These are phyloP conservation scores for Lepeophtheirus nordmannii DNA, from an alignment of 2,888 invertebrate genomes.

Conservation along the genomic window DNA sequence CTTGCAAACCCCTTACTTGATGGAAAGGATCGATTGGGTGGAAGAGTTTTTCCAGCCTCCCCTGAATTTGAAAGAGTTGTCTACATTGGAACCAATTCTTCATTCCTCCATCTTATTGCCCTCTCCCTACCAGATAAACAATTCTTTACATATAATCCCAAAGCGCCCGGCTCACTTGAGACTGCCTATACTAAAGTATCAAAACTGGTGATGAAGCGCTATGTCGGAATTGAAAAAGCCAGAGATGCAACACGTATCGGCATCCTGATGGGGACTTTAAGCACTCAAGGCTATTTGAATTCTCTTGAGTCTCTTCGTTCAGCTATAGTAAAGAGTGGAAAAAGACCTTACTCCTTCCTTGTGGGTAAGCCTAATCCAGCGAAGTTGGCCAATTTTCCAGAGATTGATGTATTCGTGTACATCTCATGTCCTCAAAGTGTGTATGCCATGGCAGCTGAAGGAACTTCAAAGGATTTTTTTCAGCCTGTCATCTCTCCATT, in stretches of 20 bases:
- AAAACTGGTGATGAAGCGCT: conserved; percentile 57
- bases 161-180: conserved; percentile 29
- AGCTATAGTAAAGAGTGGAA: conserved; percentile 55
- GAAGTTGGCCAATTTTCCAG: conserved; percentile 86
- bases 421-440: conserved; percentile 75
- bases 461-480: conserved; percentile 67
- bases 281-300: conserved; percentile 58
- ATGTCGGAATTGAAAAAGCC: conserved; percentile 71
- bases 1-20: too few relatives aligned
- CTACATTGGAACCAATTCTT: not conserved
- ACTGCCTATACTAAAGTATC: conserved; percentile 32
- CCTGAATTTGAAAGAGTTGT: not conserved
- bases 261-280: conserved; percentile 76
- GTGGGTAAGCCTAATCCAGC: conserved; percentile 88
- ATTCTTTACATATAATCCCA: conserved; percentile 35
- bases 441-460: conserved; percentile 40
- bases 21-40: too few relatives aligned
- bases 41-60: too few relatives aligned
- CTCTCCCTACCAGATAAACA: conserved; percentile 34
- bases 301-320: conserved; percentile 56
- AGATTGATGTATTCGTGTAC: conserved; percentile 80
- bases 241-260: conserved; percentile 76
- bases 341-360: conserved; percentile 75
- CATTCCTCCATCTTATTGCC: conserved; percentile 44
- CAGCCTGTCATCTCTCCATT: conserved; percentile 78